Conservation (phyloP, 1,140 invertebrate genomes). For the Microplitis demolitor region DNA sequence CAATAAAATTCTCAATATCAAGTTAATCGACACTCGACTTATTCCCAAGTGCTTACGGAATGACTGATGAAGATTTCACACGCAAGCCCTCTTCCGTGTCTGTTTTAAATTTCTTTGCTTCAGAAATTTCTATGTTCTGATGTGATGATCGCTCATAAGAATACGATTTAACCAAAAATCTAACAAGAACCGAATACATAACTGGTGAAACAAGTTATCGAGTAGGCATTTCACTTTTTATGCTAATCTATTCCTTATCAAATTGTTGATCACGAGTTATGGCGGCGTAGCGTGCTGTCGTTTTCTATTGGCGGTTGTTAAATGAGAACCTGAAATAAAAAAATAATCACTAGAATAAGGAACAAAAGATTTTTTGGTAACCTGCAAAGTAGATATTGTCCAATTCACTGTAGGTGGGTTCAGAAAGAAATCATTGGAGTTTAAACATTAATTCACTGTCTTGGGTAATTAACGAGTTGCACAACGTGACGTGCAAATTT, state of each 20-base stretch:
- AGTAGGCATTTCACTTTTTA: not conserved
- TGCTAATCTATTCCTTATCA: not conserved
- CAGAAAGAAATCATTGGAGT: too few species aligned
- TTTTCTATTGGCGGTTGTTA: too few species aligned
- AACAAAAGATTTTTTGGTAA: too few species aligned
- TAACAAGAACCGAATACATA: not conserved
- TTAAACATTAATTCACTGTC: not conserved
- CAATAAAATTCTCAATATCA: not conserved
- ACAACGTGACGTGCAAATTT: conserved; percentile 54
- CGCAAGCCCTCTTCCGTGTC: not conserved
- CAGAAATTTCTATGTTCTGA: not conserved
- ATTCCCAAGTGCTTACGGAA: not conserved
- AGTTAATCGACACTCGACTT: not conserved
- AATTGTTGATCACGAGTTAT: not conserved
- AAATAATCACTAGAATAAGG: too few species aligned
- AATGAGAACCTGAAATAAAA: too few species aligned
- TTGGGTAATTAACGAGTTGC: conserved; percentile 48
- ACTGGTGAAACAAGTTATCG: not conserved
- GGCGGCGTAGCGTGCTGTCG: not conserved
- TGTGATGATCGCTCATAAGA: not conserved
- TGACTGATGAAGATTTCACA: not conserved
- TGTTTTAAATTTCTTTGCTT: not conserved
- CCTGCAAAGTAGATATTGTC: too few species aligned
- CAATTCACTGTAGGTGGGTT: too few species aligned
- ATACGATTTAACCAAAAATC: not conserved